Base-by-base conservation (phyloP, 2,113 vertebrate genomes). In the Cariama cristata region DNA sequence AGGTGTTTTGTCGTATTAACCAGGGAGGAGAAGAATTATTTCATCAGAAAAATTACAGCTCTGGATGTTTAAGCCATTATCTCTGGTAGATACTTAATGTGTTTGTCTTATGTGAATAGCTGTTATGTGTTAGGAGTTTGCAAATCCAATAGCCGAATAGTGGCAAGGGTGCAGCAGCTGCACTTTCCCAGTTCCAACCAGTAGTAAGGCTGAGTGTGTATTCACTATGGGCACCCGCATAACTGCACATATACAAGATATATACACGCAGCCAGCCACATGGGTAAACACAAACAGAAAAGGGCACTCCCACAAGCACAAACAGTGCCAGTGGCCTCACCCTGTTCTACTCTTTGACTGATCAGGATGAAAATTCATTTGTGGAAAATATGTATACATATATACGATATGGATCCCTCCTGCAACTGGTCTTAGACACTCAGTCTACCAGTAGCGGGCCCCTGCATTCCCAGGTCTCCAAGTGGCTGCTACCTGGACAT, bases 1-100 rank as follows among this genome's bases (percentile, higher is more conserved):
- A 40, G 14, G 26, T 64, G n/a, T 68, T 85, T 44, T 68, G 19
- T 93, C 86, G 9, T 86, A 14, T 79, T 95, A 90, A 77, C 27
- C 9, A 58, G n/a, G 42, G 40, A 87, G 28, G 21, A 88, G 44
- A 86, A 22, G 23, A 86, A 58, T 50, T 64, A 60, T n/a, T 92
- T 81, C 44, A 47, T 82, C 28, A 72, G 32, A 85, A 81, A 67
- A 84, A 83, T 66, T 76, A 42, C 20, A 83, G 35, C 28, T 93
- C 50, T 93, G 55, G 14, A 81, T 60, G 91, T 86, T 22, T 38
- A 53, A 81, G 35, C n/a, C 11, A 3, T 72, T 84, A 23, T 58
- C 33, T 87, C 15, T 75, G 56, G 40, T 81, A 84, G 82, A 83
- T 80, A 58, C 20, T n/a, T 52, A 47, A 82, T 38, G 6, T 62